Evolutionary conservation across 2,888 invertebrate genomes (phyloP), one percentile per base, ranked within the genome.

Genomic region (Mechanitis mazaeus): DNA sequence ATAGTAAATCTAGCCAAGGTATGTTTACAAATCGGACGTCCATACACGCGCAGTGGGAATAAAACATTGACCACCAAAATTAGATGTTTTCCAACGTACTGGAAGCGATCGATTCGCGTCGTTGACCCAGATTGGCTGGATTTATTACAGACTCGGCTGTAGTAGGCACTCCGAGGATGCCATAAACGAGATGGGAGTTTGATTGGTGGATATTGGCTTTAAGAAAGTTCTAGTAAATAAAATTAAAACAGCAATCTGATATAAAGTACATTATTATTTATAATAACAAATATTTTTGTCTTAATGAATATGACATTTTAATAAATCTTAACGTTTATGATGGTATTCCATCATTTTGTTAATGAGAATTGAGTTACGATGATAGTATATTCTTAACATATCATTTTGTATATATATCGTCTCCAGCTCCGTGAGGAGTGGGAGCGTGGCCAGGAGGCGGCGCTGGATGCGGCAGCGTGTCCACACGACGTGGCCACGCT

Each of bases 401-500:
- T 3, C 42, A 11, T 9, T 7, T 9, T 42, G 9, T 42, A 9
- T 3, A 42, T 42, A 31, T 9, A 28, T n/a, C 2, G 47, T 50
- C 64, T 89, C 50, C 83, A 97, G 96, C 88, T 98, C 68, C 91
- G 97, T 55, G 97, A 98, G 79, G 96, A 96, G 67, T 97, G 98
- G 87, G 97, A 98, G 86, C 93, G 93, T 66, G 96, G 95, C 28
- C 92, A 93, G 72, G 94, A 94, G 74, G 91, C 92, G 12, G 91
- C 92, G 63, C 89, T 97, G 72, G 94, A 94, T 69, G 92, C 94
- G 9, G 95, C 95, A 55, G 95, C 95, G 72, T 96, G 96, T 84
- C 97, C 97, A 1, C 97, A 98, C 83, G 98, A 98, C 80, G 96
- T 98, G 61, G 98, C 97, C 7, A 96, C 97, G 0, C 91, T 98